Percentiles rank a stretch among this genome's conserved stretches.
phyloP scores from a whole-genome alignment of 2,888 invertebrate genomes.

The Tetramorium bicarinatum region DNA sequence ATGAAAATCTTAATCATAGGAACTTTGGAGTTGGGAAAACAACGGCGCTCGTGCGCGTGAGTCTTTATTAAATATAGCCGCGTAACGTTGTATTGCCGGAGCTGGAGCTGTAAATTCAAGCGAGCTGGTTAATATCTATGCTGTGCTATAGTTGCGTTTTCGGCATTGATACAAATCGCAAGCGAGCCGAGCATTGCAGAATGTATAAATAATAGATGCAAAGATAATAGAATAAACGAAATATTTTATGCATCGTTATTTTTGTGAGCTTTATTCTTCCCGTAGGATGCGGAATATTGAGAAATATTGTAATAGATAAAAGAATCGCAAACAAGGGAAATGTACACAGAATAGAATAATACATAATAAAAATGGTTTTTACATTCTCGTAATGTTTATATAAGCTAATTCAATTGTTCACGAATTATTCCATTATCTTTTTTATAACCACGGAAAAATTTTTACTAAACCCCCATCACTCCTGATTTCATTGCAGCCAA shows the following conservation, averaged over 20 bases:
- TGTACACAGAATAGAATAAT: not conserved
- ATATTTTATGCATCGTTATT: slow-evolving; percentile 26
- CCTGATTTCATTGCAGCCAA: not conserved
- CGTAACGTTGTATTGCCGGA: slow-evolving; percentile 38
- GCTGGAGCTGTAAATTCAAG: slow-evolving; percentile 35
- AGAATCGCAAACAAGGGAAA: not conserved
- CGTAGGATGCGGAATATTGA: not conserved
- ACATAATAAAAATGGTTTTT: slow-evolving; percentile 7
- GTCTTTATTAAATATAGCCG: slow-evolving; percentile 49
- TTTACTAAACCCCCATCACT: not conserved
- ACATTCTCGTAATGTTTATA: not conserved
- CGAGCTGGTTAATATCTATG: slow-evolving; percentile 11
- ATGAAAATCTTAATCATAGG: slow-evolving; percentile 61
- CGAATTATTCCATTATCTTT: not conserved
- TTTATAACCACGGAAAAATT: not conserved
- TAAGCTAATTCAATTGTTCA: slow-evolving; percentile 9
- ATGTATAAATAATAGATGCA: slow-evolving; percentile 17
- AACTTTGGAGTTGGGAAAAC: slow-evolving; percentile 41
- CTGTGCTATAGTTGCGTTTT: slow-evolving; percentile 19
- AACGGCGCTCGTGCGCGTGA: slow-evolving; percentile 34
- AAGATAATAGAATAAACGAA: slow-evolving; percentile 27
- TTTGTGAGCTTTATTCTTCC: not conserved
- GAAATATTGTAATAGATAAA: not conserved
- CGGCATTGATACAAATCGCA: slow-evolving; percentile 32
- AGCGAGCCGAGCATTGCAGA: slow-evolving; percentile 10